Base-by-base conservation (phyloP, 1,140 invertebrate species). In the Drosophila bifasciata region DNA sequence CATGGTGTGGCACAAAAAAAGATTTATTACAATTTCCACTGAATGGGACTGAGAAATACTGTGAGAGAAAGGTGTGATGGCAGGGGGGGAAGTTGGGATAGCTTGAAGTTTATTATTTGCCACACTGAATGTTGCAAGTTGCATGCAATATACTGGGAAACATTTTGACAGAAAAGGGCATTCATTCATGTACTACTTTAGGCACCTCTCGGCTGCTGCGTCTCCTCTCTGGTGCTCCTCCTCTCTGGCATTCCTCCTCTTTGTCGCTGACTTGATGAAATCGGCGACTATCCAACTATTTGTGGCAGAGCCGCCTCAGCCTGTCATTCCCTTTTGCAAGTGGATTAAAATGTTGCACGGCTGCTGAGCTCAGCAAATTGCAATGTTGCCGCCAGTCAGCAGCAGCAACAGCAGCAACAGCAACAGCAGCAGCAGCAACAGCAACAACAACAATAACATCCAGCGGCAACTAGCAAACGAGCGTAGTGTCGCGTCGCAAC, bases 1-100 rank as follows among this genome's bases (percentile, higher is more conserved):
- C 56, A 36, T 61, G 62, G 69, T 83, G 63, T 74, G 68, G 44
- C 53, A 56, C 53, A 56, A 23, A 16, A 43, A 55, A 74, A 73
- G 58, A 72, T 76, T 76, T 67, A 77, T 81, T 45, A 50, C 57
- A 16, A 62, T 46, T 46, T 23, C 60, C 59, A 49, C 7, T 19
- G 36, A 36, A 36, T 13, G 17, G 40, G 5, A n/a, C 19, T 9
- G 16, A 32, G 36, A 3, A 36, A 16, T 1, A 39, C 48, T 32
- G 8, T 46, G 40, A 32, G 40, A 4, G 28, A 17, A 0, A 11
- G 23, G 32, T n/a, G 50, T 36, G 7, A 1, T 17, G 28, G 52
- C 8, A 43, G 19, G n/a, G 28, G 5, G 5, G 23, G 5, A 7
- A 7, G n/a, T n/a, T n/a, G 23, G 7, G 5, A 5, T 6, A 25